phyloP scores from a whole-genome alignment of 1,140 invertebrate genomes.

The Zophobas atratus region DNA sequence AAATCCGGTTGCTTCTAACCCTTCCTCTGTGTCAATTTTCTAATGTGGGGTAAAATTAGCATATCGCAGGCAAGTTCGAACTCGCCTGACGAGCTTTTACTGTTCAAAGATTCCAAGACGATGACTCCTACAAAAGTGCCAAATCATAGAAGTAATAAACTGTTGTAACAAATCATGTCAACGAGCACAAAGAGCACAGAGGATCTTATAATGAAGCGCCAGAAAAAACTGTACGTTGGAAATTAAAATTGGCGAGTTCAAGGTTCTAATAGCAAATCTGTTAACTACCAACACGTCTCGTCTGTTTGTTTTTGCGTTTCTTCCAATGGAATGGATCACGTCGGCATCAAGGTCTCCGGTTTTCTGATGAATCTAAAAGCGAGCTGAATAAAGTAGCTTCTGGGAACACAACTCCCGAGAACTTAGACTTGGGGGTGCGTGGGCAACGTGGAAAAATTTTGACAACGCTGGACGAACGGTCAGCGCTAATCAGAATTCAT shows the following conservation, averaged over 20 bases:
- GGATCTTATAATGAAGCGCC: too few relatives aligned
- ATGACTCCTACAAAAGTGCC: background rate
- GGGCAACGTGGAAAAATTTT: too few relatives aligned
- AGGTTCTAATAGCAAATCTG: slow-evolving; percentile 1
- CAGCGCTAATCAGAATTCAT: too few relatives aligned
- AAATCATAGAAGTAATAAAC: background rate
- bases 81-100: background rate
- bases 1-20: too few relatives aligned
- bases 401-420: too few relatives aligned
- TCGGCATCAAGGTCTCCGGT: background rate
- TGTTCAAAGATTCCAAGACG: background rate
- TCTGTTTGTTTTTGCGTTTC: background rate
- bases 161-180: too few relatives aligned
- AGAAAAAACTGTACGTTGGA: too few relatives aligned
- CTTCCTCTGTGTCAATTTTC: too few relatives aligned
- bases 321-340: background rate
- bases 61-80: background rate
- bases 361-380: background rate
- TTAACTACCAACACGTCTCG: background rate
- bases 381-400: too few relatives aligned
- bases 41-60: background rate
- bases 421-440: too few relatives aligned
- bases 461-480: too few relatives aligned
- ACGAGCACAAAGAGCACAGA: too few relatives aligned
- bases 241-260: background rate